Conservation (phyloP, 2,888 invertebrate genomes). For the Lapara coniferarum region DNA sequence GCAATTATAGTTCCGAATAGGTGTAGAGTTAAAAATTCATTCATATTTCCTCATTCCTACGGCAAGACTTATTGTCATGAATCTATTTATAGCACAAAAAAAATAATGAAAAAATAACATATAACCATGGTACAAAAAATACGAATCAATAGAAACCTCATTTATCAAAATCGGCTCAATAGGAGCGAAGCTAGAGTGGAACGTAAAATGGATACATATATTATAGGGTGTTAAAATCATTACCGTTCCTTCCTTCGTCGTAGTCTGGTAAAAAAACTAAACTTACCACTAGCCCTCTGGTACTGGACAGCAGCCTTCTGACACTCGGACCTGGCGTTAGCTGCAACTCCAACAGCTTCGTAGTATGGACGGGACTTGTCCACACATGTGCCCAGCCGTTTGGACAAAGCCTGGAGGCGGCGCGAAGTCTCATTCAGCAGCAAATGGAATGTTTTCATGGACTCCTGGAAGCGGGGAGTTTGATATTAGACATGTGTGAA, state of each 20-base stretch:
- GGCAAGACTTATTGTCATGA: not conserved
- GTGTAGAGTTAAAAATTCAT: not conserved
- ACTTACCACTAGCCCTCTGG: conserved; percentile 92
- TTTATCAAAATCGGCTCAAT: too few relatives aligned
- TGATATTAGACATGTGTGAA: not conserved
- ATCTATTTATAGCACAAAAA: too few relatives aligned
- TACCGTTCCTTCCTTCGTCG: too few relatives aligned
- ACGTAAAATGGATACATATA: too few relatives aligned
- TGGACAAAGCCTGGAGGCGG: conserved; percentile 90
- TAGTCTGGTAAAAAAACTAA: too few relatives aligned
- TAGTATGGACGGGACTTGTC: conserved; percentile 96
- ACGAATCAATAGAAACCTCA: too few relatives aligned
- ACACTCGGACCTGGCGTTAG: conserved; percentile 91
- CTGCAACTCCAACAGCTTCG: conserved; percentile 91
- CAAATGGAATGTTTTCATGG: conserved; percentile 94
- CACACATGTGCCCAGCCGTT: conserved; percentile 93
- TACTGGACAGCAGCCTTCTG: conserved; percentile 95
- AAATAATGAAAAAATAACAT: too few relatives aligned
- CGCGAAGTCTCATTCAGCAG: conserved; percentile 93
- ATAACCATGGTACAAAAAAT: too few relatives aligned
- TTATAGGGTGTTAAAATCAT: too few relatives aligned
- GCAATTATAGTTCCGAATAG: too few relatives aligned
- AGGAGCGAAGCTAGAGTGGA: too few relatives aligned
- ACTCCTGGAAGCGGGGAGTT: conserved; percentile 86
- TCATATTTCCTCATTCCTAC: not conserved